Percentiles rank a stretch among this genome's conserved stretches.
Evolutionary conservation across 2,888 invertebrate species (phyloP).

Genomic region (Melipona bicolor): DNA sequence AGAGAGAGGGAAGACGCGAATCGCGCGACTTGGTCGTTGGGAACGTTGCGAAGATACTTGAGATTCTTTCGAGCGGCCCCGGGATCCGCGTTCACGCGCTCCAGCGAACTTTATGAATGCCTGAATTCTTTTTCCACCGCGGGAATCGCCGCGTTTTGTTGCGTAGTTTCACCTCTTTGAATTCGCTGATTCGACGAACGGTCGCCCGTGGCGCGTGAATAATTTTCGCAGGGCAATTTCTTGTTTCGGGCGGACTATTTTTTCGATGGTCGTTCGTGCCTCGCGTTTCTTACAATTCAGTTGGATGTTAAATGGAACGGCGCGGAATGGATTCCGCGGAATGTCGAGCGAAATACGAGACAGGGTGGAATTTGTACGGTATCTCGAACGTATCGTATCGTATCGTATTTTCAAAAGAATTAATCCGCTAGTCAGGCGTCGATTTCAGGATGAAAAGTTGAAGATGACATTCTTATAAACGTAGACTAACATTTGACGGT

Average conservation of each 20-base stretch:
- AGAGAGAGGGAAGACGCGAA: not conserved
- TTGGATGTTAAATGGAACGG: not conserved
- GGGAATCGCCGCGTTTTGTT: slow-evolving; percentile 22
- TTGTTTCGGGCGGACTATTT: not conserved
- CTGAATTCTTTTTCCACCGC: slow-evolving; percentile 49
- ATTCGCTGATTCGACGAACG: slow-evolving; percentile 13
- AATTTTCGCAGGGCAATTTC: not conserved
- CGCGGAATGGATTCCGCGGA: not conserved
- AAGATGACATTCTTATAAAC: too few relatives aligned
- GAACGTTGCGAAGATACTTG: slow-evolving; percentile 48
- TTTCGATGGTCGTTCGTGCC: not conserved
- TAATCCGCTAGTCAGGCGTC: too few relatives aligned
- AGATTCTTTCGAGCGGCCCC: slow-evolving; percentile 54
- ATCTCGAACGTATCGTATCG: not conserved
- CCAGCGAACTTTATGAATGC: slow-evolving; percentile 56
- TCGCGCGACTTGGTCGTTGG: slow-evolving; percentile 18
- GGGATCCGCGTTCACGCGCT: slow-evolving; percentile 58
- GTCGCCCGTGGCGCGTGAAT: not conserved
- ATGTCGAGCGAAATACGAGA: not conserved
- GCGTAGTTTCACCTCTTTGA: slow-evolving; percentile 30
- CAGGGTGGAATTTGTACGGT: not conserved
- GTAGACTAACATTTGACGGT: too few relatives aligned
- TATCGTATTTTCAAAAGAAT: too few relatives aligned
- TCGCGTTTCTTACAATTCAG: not conserved
- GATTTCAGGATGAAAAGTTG: too few relatives aligned